Evolutionary conservation across 2,888 invertebrate species (phyloP).

Genomic region (Acleris emargana): DNA sequence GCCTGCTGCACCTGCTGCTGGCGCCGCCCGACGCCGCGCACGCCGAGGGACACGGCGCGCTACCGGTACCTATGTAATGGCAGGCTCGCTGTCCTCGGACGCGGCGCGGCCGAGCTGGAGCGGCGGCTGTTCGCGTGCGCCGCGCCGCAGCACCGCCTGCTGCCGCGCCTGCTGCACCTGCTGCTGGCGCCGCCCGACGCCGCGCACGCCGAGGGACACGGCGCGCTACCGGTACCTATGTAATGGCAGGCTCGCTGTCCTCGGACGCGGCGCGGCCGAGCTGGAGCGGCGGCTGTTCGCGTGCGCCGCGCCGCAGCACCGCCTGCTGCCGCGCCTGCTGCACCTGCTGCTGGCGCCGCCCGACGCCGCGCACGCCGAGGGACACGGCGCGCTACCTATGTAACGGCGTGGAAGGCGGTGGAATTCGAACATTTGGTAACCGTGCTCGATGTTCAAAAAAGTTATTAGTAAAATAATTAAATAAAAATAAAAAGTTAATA

Average conservation of each 20-base stretch:
- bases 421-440: too few species aligned
- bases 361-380: constrained; percentile 41
- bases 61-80: constrained; percentile 41
- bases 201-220: constrained; percentile 30
- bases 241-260: constrained; percentile 53
- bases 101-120: constrained; percentile 72
- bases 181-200: constrained; percentile 39
- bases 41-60: constrained; percentile 29
- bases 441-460: too few species aligned
- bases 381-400: constrained; percentile 32
- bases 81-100: constrained; percentile 56
- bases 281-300: constrained; percentile 74
- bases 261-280: constrained; percentile 65
- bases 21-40: constrained; percentile 40
- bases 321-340: constrained; percentile 67
- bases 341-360: constrained; percentile 26
- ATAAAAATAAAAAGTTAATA: too few species aligned
- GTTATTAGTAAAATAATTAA: too few species aligned
- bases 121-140: constrained; percentile 69
- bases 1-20: constrained; percentile 43
- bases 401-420: too few species aligned
- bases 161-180: constrained; percentile 57
- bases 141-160: constrained; percentile 75
- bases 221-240: constrained; percentile 38
- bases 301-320: constrained; percentile 72